Base-by-base conservation (phyloP, 2,888 invertebrate genomes). In the Hesperia comma region DNA sequence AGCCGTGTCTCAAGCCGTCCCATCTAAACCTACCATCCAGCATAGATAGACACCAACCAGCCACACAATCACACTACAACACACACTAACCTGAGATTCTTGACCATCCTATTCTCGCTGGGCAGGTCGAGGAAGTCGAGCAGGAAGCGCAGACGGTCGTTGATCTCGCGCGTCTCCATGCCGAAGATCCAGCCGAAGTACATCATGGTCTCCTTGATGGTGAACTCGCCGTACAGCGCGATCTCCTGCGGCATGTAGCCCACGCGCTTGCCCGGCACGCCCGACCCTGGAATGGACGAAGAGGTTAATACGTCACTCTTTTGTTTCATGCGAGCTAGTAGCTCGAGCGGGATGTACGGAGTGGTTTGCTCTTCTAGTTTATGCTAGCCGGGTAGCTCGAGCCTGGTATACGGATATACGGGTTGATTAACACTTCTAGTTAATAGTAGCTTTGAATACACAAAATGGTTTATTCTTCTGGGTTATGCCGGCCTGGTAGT, bases 181-280 rank as follows among this genome's bases (percentile, higher is more conserved):
- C 98, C 97, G 87, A 98, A 98, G 80, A 99, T 97, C 95, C 98
- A 97, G 51, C 98, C 98, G 88, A 99, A 99, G 87, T 98, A 98
- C 95, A 97, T 96, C 96, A 99, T 96, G 0, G 98, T 98, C 86
- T 99, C 99, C 73, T 95, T 95, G 79, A 99, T 98, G 41, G 98
- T 96, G 90, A 99, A 98, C 90, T 98, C 98, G 1, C 96, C 97
- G 84, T 97, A 98, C 0, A 98, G 93, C 0, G 98, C 98, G 68
- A 97, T 97, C 90, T 98, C 98, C 79, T 98, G 96, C 0, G 99
- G 99, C 99, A 99, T 99, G 91, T 98, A 99, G 61, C 99, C 99
- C n/a, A 99, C 98, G 32, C 97, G 94, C 81, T 97, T 97, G 10
- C 99, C 99, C 0, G 99, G 99, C 15, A 98, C 97, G 6, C 97